A percentile compares a stretch with the other conserved stretches of the same genome.
Conservation (phyloP, 1,140 invertebrate species). For the Brachionus angularis region DNA sequence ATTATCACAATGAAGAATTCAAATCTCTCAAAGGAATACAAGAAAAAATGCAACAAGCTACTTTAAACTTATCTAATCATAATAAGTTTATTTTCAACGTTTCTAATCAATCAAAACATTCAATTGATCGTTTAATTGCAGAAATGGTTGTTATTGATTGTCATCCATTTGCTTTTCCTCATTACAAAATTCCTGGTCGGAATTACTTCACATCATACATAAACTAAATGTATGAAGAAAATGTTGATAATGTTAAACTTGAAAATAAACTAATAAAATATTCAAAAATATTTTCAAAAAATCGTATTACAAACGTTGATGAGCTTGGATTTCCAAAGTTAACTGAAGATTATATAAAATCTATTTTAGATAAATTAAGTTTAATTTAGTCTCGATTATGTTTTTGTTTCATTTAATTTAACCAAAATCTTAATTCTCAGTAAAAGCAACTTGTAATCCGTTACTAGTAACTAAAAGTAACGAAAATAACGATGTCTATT, state of each 20-base stretch:
- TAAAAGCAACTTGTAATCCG: too few relatives aligned
- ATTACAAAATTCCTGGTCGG: constrained; percentile 21
- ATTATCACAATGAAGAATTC: background rate
- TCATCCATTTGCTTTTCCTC: background rate
- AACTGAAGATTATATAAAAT: constrained; percentile 22
- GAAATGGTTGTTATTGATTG: background rate
- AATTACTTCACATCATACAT: constrained; percentile 10
- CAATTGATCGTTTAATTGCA: constrained; percentile 6
- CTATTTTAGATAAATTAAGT: too few relatives aligned
- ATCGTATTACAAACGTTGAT: background rate
- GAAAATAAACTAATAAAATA: too few relatives aligned
- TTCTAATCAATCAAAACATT: constrained; percentile 5
- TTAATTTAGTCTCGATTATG: too few relatives aligned
- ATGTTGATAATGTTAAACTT: constrained; percentile 16
- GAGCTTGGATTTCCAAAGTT: background rate
- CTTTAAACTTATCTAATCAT: constrained; percentile 14
- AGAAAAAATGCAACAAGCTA: constrained; percentile 3
- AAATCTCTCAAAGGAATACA: background rate
- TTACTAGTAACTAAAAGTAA: too few relatives aligned
- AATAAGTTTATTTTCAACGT: constrained; percentile 15
- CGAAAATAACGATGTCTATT: too few relatives aligned
- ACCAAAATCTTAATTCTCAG: too few relatives aligned
- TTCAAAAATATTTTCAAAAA: too few relatives aligned
- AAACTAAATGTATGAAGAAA: constrained; percentile 30
- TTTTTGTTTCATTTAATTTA: too few relatives aligned